Percentiles rank a stretch among this genome's conserved stretches.
Conservation (phyloP, 2,888 invertebrate genomes). For the Pandemis heparana region DNA sequence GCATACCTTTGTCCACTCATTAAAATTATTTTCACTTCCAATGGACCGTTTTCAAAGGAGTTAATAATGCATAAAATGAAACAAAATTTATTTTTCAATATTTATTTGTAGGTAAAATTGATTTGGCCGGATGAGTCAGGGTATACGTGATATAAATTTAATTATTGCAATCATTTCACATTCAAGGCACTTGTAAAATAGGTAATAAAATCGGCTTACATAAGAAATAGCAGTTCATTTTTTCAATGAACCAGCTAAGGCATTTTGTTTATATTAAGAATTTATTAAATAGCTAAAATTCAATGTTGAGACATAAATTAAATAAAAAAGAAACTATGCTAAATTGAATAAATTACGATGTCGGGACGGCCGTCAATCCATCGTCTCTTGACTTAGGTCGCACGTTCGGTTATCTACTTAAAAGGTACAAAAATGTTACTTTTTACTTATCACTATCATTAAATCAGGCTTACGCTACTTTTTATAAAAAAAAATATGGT, state of each 20-base stretch:
- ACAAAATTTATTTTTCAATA: slow-evolving; percentile 59
- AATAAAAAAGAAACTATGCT: slow-evolving; percentile 76
- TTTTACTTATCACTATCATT: slow-evolving; percentile 81
- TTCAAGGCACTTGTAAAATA: slow-evolving; percentile 74
- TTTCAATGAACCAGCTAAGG: slow-evolving; percentile 47
- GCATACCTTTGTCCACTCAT: slow-evolving; percentile 8
- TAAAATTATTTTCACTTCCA: slow-evolving; percentile 25
- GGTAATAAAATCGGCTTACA: slow-evolving; percentile 68
- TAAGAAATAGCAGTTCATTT: slow-evolving; percentile 68
- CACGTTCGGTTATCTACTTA: slow-evolving; percentile 85
- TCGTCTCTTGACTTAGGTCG: slow-evolving; percentile 85
- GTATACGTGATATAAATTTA: slow-evolving; percentile 59
- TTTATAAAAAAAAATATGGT: slow-evolving; percentile 78
- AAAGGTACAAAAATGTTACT: slow-evolving; percentile 82
- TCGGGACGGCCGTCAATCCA: slow-evolving; percentile 85
- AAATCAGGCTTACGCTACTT: slow-evolving; percentile 79
- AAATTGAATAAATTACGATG: slow-evolving; percentile 85
- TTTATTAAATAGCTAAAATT: slow-evolving; percentile 79
- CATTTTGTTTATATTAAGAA: slow-evolving; percentile 71
- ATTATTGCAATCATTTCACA: slow-evolving; percentile 60
- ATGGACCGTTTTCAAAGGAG: too few relatives aligned
- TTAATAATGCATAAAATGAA: slow-evolving; percentile 31
- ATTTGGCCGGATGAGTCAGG: slow-evolving; percentile 71
- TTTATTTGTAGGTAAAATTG: slow-evolving; percentile 79
- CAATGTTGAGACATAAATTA: slow-evolving; percentile 77